phyloP scores from a whole-genome alignment of 2,888 invertebrate species.

The Tetropium fuscum region DNA sequence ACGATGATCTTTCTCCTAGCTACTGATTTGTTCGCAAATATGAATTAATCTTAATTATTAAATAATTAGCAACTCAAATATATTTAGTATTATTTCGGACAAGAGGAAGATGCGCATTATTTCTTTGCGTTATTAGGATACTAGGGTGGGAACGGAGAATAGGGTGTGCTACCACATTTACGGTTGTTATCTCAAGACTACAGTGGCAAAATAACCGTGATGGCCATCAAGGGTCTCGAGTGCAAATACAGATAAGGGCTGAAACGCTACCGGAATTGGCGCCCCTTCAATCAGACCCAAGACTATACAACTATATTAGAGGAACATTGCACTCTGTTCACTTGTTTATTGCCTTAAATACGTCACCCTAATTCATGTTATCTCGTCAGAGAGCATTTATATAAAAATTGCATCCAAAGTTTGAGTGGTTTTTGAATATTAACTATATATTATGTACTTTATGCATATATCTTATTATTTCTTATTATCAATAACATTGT shows the following conservation, averaged over 20 bases:
- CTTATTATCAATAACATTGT: too few relatives aligned
- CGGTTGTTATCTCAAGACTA: slow-evolving; percentile 58
- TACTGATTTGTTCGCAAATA: too few relatives aligned
- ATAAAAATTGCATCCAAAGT: too few relatives aligned
- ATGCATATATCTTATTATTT: too few relatives aligned
- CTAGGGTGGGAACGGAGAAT: slow-evolving; percentile 13
- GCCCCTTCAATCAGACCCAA: slow-evolving; percentile 48
- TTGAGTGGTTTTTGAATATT: too few relatives aligned
- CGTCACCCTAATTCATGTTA: slow-evolving; percentile 15
- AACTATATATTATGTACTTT: too few relatives aligned
- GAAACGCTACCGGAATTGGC: slow-evolving; percentile 36
- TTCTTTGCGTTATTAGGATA: slow-evolving; percentile 9
- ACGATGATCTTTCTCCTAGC: too few relatives aligned
- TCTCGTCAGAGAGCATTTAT: too few relatives aligned
- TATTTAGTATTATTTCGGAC: too few relatives aligned
- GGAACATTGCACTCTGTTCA: slow-evolving; percentile 45
- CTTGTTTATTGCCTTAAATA: slow-evolving; percentile 47
- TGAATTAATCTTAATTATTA: too few relatives aligned
- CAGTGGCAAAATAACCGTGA: slow-evolving; percentile 54
- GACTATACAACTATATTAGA: slow-evolving; percentile 58
- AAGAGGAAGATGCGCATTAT: slow-evolving; percentile 3
- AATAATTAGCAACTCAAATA: too few relatives aligned
- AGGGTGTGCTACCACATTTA: slow-evolving; percentile 40
- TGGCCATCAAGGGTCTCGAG: slow-evolving; percentile 52
- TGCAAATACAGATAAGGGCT: slow-evolving; percentile 57